phyloP scores from a whole-genome alignment of 2,888 invertebrate species.

The Aphelenchoides bicaudatus region DNA sequence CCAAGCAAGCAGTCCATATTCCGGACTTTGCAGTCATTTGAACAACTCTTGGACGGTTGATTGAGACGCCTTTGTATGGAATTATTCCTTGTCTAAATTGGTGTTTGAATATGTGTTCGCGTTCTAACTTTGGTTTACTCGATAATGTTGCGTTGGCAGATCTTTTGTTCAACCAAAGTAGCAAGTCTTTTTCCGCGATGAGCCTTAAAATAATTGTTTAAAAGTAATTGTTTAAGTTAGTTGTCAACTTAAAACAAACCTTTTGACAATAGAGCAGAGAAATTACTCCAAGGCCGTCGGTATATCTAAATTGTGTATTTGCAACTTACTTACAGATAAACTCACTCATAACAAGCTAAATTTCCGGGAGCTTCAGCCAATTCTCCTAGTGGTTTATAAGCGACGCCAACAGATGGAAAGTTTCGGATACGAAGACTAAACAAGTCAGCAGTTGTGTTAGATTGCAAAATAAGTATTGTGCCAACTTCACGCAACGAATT shows the following conservation, averaged over 20 bases:
- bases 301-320: too few species aligned
- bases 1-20: conserved; percentile 11
- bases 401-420: background rate
- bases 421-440: conserved; percentile 8
- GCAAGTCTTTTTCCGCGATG: conserved; percentile 15
- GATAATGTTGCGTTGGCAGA: conserved; percentile 14
- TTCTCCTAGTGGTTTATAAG: background rate
- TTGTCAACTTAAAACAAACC: too few species aligned
- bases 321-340: too few species aligned
- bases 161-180: conserved; percentile 12
- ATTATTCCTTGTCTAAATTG: conserved; percentile 13
- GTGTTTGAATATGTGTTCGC: background rate
- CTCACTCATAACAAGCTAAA: conserved; percentile 11
- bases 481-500: conserved; percentile 9
- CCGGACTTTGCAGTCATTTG: conserved; percentile 10
- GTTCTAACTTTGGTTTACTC: conserved; percentile 11
- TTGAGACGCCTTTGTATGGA: conserved; percentile 23
- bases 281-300: background rate
- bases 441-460: background rate
- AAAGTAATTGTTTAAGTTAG: background rate
- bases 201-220: background rate
- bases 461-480: background rate
- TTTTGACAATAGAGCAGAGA: conserved; percentile 7
- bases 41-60: conserved; percentile 21
- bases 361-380: too few species aligned